Base-by-base conservation (phyloP, 2,797 vertebrate genomes). In the Neopelma chrysocephalum region DNA sequence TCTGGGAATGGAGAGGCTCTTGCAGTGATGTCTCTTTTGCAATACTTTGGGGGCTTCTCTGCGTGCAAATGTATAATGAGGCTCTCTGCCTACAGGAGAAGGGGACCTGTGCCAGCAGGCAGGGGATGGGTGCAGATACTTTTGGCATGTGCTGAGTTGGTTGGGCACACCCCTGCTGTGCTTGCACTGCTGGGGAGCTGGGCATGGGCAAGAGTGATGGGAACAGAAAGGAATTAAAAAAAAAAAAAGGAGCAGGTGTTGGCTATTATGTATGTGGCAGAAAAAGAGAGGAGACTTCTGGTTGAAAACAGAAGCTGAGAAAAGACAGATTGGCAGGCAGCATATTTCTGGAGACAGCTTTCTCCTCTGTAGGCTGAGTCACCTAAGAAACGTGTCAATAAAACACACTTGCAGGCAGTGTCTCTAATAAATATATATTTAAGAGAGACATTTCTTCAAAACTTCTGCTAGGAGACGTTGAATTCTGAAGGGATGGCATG, bases 351-450 rank as follows among this genome's bases (percentile, higher is more conserved):
- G 86, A 95, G 95, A 95, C 93, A 96, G 87, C 78, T 94, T 87
- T 96, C 90, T 96, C 22, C 70, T 85, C 89, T 93, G 80, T 69
- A 84, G 76, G 75, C 85, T 96, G 87, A 94, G 88, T 87, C 27
- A 71, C 85, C 66, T 84, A 85, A 92, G 88, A 96, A 96, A 94
- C 27, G 5, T 95, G 94, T 96, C 95, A 96, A 89, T 94, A 94
- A 96, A 95, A 64, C 92, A 54, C 48, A 58, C 86, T 95, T 4
- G 3, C 75, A 83, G 72, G 68, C 92, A 42, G 68, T 78, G 68
- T 77, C 89, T 94, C 93, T 95, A 95, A 96, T 97, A 96, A 96
- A 97, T 92, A 95, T 68, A 95, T 96, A 78, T 96, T 94, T 96
- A 90, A 94, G 90, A 91, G 66, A 96, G 89, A 90, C 86, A 86